Evolutionary conservation across 2,113 vertebrate genomes (phyloP).

Genomic region (Dicrurus megarhynchus): DNA sequence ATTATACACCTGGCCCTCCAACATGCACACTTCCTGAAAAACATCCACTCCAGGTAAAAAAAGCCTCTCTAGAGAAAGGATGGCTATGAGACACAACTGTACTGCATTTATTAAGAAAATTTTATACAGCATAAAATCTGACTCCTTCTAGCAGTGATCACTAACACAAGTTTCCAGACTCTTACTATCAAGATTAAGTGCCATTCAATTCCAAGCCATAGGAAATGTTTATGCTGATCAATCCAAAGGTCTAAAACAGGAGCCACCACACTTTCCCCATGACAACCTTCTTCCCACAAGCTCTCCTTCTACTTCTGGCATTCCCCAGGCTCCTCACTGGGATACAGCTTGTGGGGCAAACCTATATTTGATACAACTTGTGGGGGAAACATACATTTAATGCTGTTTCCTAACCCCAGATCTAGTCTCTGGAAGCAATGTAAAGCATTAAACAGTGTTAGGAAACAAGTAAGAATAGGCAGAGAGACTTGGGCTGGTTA

Average conservation of each 20-base stretch:
- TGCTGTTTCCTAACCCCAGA: neutral
- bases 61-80: neutral
- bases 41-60: neutral
- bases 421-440: neutral
- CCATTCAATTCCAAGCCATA: neutral
- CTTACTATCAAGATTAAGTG: neutral
- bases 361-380: neutral
- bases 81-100: neutral
- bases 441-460: neutral
- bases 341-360: neutral
- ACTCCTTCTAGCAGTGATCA: neutral
- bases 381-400: neutral
- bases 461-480: neutral
- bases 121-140: neutral
- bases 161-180: neutral
- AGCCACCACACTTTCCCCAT: neutral
- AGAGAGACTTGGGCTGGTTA: neutral
- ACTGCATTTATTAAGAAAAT: neutral
- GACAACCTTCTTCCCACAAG: neutral
- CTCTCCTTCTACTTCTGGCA: neutral
- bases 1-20: neutral
- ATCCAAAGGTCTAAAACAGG: neutral
- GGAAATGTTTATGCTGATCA: neutral
- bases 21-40: neutral
- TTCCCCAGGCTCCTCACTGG: neutral